These are phyloP conservation scores for Philonicus albiceps DNA, from an alignment of 2,888 invertebrate genomes.

Conservation along the genomic window DNA sequence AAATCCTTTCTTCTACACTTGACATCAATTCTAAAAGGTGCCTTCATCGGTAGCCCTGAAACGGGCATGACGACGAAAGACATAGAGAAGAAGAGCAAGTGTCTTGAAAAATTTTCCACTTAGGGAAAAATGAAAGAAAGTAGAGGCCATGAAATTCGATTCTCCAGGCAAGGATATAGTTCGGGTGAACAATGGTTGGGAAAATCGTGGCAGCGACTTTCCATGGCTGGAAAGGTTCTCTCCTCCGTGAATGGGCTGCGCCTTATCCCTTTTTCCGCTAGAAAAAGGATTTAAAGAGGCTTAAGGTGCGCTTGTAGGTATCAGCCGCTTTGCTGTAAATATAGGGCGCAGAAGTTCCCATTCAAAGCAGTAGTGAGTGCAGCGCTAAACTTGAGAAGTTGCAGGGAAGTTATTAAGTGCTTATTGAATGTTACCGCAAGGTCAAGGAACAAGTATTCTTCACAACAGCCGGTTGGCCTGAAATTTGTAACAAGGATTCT, in stretches of 20 bases:
- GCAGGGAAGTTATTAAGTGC: conserved; percentile 21
- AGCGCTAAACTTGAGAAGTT: conserved; percentile 5
- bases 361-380: conserved; percentile 2
- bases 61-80: background rate
- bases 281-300: conserved; percentile 12
- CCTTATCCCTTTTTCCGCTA: conserved; percentile 15
- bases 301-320: conserved; percentile 21
- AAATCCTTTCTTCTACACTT: conserved; percentile 29
- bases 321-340: background rate
- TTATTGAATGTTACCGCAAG: conserved; percentile 32
- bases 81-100: conserved; percentile 3
- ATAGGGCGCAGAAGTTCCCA: background rate
- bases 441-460: conserved; percentile 12
- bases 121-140: conserved; percentile 23
- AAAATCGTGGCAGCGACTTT: conserved; percentile 2
- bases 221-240: background rate
- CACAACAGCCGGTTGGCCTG: conserved; percentile 2
- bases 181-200: conserved; percentile 10
- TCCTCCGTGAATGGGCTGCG: background rate
- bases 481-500: background rate
- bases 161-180: background rate
- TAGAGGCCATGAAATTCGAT: conserved; percentile 35
- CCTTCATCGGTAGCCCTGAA: background rate
- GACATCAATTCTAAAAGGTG: conserved; percentile 27
- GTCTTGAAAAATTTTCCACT: conserved; percentile 26